Evolutionary conservation across 2,797 vertebrate species (phyloP), one percentile per base, ranked within the genome.

Genomic region (Lophotriccus pileatus): DNA sequence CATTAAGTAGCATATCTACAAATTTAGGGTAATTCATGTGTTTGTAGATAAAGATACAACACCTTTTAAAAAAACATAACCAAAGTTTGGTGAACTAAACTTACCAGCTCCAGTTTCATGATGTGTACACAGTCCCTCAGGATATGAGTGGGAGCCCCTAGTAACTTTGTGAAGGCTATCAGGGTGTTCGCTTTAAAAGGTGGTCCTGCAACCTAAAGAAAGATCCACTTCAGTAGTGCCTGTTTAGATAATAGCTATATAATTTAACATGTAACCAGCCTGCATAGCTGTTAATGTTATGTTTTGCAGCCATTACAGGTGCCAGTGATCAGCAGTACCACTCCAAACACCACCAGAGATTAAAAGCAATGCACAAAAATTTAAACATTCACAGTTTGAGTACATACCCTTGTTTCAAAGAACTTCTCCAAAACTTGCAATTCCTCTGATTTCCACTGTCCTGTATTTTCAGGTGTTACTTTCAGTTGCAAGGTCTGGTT

Each of bases 111-210:
- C 19, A 99, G 98, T 97, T 99, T 99, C 99, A 99, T 99, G 96
- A 99, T 99, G 97, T 99, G 99, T 52, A 99, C 99, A 52, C 99
- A 99, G 98, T 99, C 99, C 94, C 99, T 98, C 58, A 99, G 99
- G 97, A 99, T 99, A 96, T 99, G 99, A 4, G 99, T 99, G 49
- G 98, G 99, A 32, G 99, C 99, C 62, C 99, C 99, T 95, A 99
- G 96, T 68, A 99, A 98, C 97, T 99, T 99, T 62, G 99, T 99
- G 96, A 99, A 99, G 96, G 99, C 99, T 98, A 99, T 99, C 94
- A 99, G 98, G 56, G 99, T 99, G 98, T 99, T 99, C 90, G 99
- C 99, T 98, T 99, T 99, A 97, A 99, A 99, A 56, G 99, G 99
- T 94, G 99, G 99, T 90, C 99, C 99, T 90, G 99, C 99, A 97